Evolutionary conservation across 2,888 invertebrate species (phyloP), one percentile per base, ranked within the genome.

Genomic region (Leptinotarsa tumamoca): DNA sequence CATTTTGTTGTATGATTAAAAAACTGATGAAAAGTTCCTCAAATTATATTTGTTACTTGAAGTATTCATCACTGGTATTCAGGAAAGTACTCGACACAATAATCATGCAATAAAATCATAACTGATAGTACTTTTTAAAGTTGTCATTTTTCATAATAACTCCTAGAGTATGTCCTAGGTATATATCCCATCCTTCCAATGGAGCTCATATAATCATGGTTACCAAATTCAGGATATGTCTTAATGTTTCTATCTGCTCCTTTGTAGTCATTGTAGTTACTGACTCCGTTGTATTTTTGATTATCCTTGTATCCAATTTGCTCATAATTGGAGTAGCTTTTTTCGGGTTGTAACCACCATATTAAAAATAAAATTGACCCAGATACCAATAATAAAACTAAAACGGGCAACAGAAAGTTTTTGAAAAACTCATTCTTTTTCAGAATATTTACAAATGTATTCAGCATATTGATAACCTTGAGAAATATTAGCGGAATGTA

Each of bases 341-440:
- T 82, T 68, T 84, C 82, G 0, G 82, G 81, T 74, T 85, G 84
- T 51, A 87, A 78, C 86, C 87, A 88, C 86, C 87, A 89, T 33
- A 87, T 83, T 70, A 88, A 80, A 80, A 88, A 87, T 43, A 88
- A 78, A 72, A 87, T 80, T 5, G 84, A 79, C 15, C 87, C 87
- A 23, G 85, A 83, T 23, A 86, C 85, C 13, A 84, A 54, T 13
- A 82, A 71, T 33, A 87, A 70, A 18, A 87, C 79, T 2, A 85
- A 67, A 51, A 80, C 84, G 14, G 89, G 89, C 17, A 88, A 74
- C 56, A 88, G 77, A 77, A 88, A 87, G 23, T 83, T 85, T 73
- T 80, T 87, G 71, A 88, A 82, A 77, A 88, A 87, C 69, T 81
- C 84, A 75, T 86, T 87, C 77, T 84, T 86, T 70, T 85, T 85